phyloP scores from a whole-genome alignment of 2,113 vertebrate genomes.

The Clarias macrocephalus region DNA sequence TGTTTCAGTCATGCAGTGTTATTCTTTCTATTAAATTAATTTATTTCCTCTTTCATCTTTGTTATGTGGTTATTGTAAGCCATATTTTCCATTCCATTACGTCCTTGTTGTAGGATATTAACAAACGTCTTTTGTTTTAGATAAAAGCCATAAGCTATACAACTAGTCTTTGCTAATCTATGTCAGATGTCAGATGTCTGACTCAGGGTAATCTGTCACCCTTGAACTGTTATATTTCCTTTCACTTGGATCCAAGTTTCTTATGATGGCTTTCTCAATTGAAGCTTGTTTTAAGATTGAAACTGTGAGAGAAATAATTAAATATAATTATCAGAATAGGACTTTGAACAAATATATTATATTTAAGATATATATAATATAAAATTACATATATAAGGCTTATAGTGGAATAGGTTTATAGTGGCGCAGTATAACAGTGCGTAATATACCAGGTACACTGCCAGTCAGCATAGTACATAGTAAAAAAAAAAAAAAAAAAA shows the following conservation, averaged over 20 bases:
- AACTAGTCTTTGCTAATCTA: neutral
- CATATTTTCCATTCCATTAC: neutral
- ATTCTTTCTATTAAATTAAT: neutral
- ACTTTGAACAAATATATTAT: neutral
- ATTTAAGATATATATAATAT: no score
- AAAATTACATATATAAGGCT: neutral
- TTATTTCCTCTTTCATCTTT: neutral
- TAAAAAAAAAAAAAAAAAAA: neutral
- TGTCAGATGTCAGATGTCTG: neutral
- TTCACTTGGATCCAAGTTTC: conserved; percentile 36
- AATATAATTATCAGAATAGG: neutral
- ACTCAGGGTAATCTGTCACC: conserved; percentile 53
- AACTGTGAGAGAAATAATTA: neutral
- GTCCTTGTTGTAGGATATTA: neutral
- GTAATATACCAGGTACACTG: neutral
- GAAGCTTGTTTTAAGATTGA: neutral
- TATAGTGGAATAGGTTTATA: neutral
- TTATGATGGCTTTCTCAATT: neutral
- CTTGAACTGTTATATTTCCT: conserved; percentile 55
- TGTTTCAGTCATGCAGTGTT: neutral
- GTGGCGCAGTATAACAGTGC: neutral
- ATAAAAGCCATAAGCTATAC: conserved; percentile 1
- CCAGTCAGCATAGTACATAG: neutral
- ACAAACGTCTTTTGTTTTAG: neutral
- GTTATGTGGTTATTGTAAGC: neutral